Evolutionary conservation across 2,888 invertebrate genomes (phyloP), one percentile per base, ranked within the genome.

Genomic region (Synanthedon andrenaeformis): DNA sequence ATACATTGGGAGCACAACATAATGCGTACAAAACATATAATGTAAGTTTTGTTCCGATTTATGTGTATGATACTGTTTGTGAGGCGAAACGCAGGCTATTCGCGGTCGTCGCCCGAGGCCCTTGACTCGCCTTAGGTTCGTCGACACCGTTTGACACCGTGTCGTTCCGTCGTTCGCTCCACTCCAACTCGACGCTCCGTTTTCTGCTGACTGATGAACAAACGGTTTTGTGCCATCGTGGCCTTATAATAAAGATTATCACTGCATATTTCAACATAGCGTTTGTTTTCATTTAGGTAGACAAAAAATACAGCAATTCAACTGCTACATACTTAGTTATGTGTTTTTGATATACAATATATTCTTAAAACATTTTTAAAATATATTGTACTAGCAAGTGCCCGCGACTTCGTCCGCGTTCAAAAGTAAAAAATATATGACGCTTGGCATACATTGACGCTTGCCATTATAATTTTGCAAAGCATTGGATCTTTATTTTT

Each of bases 91-190:
- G 70, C 73, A 70, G 74, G 69, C 75, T 71, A 74, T 70, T 72
- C 62, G 71, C 85, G 85, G 85, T 83, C 86, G 80, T 77, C 85
- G 85, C 83, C 86, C 86, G 82, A 67, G 86, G 85, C 86, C 86
- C 85, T 86, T 84, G 85, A 84, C 85, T 84, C 66, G 78, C 67
- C n/a, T 17, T 28, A 59, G 77, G 86, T 83, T 86, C 86, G 83
- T 69, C 82, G 86, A 85, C 85, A 79, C 78, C 70, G 74, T 62
- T 65, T 70, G 73, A 72, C 75, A 70, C 73, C 70, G 68, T 55
- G 17, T 53, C 51, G 55, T 52, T 52, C 53, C 54, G 17, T 53
- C 51, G 55, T 52, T 52, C 53, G 55, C 55, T 41, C 55, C 56
- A 57, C 60, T 55, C 17, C 52, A 60, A 55, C 62, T 61, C 63